Evolutionary conservation across 2,113 vertebrate genomes (phyloP), one percentile per base, ranked within the genome.

Genomic region (Argyrosomus japonicus): DNA sequence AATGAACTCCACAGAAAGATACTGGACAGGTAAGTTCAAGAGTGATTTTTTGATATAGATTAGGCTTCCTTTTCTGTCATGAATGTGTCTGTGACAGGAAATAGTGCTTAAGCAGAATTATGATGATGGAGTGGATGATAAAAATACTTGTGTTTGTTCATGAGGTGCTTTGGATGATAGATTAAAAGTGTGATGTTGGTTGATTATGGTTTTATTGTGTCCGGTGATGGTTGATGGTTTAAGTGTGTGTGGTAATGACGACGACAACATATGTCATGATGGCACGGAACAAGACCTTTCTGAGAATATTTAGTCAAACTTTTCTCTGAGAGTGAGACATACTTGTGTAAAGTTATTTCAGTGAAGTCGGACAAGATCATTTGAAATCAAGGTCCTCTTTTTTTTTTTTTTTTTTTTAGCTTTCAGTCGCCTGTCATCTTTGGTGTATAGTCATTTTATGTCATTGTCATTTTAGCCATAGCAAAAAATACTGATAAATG

Each of bases 1-100:
- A 50, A 11, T 2, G 1, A n/a, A 13, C 3, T 18, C 10, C 9
- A 18, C 50, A 47, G 60, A 74, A 45, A 3, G 32, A 53, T 12
- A 5, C 51, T 2, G 15, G 14, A 25, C 13, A 19, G 68, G 89
- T 88, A 83, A 13, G 86, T 0, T 21, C n/a, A 19, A 12, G 7
- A 19, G 43, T 1, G 23, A 3, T 5, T 77, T 68, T 50, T 19
- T 79, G 51, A 64, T n/a, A 0, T 21, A 18, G 10, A 68, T 43
- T 6, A 18, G 4, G 3, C 6, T 11, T 47, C 0, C 12, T 47
- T 62, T 47, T 56, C 19, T 0, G 4, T 11, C 4, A 56, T 47
- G 45, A 57, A 73, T 74, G 80, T 87, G 27, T 64, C 60, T 72
- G 19, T 0, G 25, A 21, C 0, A 9, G 50, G 36, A 68, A 72